Evolutionary conservation across 2,888 invertebrate genomes (phyloP).

Genomic region (Cephus pulcher): DNA sequence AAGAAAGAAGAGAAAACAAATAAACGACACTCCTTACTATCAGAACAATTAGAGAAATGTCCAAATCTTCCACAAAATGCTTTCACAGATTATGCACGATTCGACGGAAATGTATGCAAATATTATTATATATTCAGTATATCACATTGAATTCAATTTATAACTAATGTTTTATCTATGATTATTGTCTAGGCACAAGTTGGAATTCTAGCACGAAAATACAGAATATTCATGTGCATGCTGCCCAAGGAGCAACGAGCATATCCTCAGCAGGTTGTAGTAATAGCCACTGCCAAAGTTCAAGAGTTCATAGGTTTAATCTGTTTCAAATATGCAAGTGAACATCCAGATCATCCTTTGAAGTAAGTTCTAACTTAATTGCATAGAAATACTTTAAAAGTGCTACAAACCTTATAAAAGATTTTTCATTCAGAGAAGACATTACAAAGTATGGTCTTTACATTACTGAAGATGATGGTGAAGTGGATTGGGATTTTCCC

Average conservation of each 20-base stretch:
- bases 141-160: conserved; percentile 10
- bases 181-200: conserved; percentile 72
- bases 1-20: conserved; percentile 41
- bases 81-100: conserved; percentile 90
- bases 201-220: conserved; percentile 82
- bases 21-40: conserved; percentile 73
- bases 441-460: conserved; percentile 85
- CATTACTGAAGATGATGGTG: conserved; percentile 97
- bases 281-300: conserved; percentile 87
- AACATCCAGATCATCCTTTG: conserved; percentile 63
- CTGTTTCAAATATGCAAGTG: conserved; percentile 80
- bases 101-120: conserved; percentile 79
- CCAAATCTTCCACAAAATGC: conserved; percentile 85
- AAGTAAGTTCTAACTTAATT: conserved; percentile 52
- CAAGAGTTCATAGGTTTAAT: conserved; percentile 92
- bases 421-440: conserved; percentile 63
- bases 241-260: conserved; percentile 82
- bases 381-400: neutral
- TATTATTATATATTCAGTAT: neutral
- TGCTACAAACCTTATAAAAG: conserved; percentile 7
- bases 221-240: conserved; percentile 92
- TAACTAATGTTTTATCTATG: conserved; percentile 11
- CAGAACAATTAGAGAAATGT: conserved; percentile 81
- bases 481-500: conserved; percentile 93
- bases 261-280: conserved; percentile 86